Percentiles rank a stretch among this genome's conserved stretches.
Conservation (phyloP, 2,113 vertebrate species). For the Strigops habroptila region DNA sequence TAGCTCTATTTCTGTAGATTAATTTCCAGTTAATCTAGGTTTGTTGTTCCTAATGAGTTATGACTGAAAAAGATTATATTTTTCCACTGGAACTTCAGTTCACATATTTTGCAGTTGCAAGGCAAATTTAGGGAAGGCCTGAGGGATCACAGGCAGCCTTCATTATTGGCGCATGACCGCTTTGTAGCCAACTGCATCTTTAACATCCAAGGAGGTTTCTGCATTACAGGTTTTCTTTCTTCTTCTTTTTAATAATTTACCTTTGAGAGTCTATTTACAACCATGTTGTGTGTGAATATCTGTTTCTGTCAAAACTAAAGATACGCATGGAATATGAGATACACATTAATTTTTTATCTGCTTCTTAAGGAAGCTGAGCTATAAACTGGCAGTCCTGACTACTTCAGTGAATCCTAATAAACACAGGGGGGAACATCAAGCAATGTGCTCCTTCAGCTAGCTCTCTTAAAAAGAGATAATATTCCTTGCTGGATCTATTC, state of each 20-base stretch:
- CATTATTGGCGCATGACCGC: constrained; percentile 58
- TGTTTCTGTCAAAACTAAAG: constrained; percentile 66
- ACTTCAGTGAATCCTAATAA: constrained; percentile 46
- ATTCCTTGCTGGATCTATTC: not conserved
- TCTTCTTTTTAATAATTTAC: constrained; percentile 76
- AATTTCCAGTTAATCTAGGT: constrained; percentile 59
- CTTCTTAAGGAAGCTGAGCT: constrained; percentile 48
- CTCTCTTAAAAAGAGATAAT: constrained; percentile 14
- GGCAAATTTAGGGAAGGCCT: constrained; percentile 60
- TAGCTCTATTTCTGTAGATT: constrained; percentile 28
- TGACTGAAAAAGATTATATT: not conserved
- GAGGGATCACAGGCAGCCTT: constrained; percentile 59
- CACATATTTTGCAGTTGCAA: constrained; percentile 60
- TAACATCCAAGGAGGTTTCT: constrained; percentile 67
- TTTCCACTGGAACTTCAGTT: constrained; percentile 17
- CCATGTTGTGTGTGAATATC: constrained; percentile 53
- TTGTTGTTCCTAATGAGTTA: constrained; percentile 16
- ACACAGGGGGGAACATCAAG: not conserved
- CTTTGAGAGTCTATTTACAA: constrained; percentile 62
- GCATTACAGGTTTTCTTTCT: constrained; percentile 59
- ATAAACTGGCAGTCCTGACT: constrained; percentile 36
- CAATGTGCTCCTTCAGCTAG: not conserved
- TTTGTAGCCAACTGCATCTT: constrained; percentile 68
- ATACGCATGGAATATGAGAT: constrained; percentile 51
- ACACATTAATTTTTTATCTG: constrained; percentile 68